Evolutionary conservation across 2,113 vertebrate genomes (phyloP), one percentile per base, ranked within the genome.

Genomic region (Gymnocephalus cernua): DNA sequence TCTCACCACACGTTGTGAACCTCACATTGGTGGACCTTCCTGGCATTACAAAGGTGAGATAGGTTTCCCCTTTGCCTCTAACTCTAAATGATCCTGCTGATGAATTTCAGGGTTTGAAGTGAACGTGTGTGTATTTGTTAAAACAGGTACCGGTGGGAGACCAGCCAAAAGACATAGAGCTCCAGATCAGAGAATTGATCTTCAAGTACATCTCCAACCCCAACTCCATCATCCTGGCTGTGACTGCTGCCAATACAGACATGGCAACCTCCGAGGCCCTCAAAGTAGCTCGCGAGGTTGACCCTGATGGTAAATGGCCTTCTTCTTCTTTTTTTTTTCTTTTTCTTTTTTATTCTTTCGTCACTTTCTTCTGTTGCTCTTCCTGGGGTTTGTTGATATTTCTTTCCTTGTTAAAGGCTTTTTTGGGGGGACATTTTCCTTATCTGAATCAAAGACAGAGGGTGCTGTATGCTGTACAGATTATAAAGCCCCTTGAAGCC

Each of bases 181-280:
- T 99, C 88, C 98, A 98, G 91, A 99, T 99, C 89, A 94, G 96
- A 91, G 98, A 99, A 65, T 93, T 98, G 75, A 99, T 99, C 78
- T 90, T 97, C 51, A 96, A 97, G 32, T 97, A 98, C 94, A 99
- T 99, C 93, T 96, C 97, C 79, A 99, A 99, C 84, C 98, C 98
- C 23, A 99, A 99, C 95, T 98, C 97, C 86, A 99, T 99, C 86
- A 99, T 99, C 89, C 92, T 99, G 51, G 97, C 98, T 19, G 98
- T 99, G 82, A 99, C 98, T 2, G 98, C 98, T 61, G 98, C 98
- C 70, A 99, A 99, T 87, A 99, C 98, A 32, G 98, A 99, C 89
- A 99, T 99, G 98, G 98, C 98, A 3, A 99, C 98, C 6, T 99
- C 98, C 1, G 98, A 99, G 92, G 96, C 98, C 0, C 96, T 99